Percentiles rank a stretch among this genome's conserved stretches.
phyloP scores from a whole-genome alignment of 2,888 invertebrate genomes.

The Crepidodera aurea region DNA sequence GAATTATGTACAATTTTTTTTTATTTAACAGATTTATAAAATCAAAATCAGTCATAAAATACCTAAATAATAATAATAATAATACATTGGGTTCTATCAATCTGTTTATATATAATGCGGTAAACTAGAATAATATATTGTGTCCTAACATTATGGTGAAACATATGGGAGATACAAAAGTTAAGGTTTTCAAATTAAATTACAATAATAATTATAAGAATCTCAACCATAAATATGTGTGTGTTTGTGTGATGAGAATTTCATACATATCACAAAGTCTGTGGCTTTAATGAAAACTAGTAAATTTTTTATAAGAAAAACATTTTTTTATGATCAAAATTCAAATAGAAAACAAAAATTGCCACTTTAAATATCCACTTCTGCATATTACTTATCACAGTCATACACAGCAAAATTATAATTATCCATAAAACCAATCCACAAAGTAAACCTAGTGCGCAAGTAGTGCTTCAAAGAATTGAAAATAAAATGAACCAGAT shows the following conservation, averaged over 20 bases:
- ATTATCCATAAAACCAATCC: slow-evolving; percentile 3
- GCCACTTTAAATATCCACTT: slow-evolving; percentile 20
- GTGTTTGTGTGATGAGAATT: slow-evolving; percentile 58
- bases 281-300: slow-evolving; percentile 48
- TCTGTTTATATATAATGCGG: slow-evolving; percentile 41
- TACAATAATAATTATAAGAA: slow-evolving; percentile 30
- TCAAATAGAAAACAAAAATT: background rate
- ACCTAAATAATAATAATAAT: slow-evolving; percentile 42
- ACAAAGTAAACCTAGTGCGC: background rate
- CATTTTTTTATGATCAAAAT: slow-evolving; percentile 36
- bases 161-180: background rate
- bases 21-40: slow-evolving; percentile 47
- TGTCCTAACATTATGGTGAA: slow-evolving; percentile 28
- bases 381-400: slow-evolving; percentile 53
- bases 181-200: background rate
- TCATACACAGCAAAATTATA: slow-evolving; percentile 53
- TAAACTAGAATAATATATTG: slow-evolving; percentile 28
- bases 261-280: slow-evolving; percentile 58
- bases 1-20: slow-evolving; percentile 47
- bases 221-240: slow-evolving; percentile 41
- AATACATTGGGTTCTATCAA: slow-evolving; percentile 45
- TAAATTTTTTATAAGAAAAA: slow-evolving; percentile 18
- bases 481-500: no score
- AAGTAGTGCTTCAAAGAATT: no score
- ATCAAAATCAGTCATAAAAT: slow-evolving; percentile 50